A percentile compares a stretch with the other conserved stretches of the same genome.
These are phyloP conservation scores for Campoplex capitator DNA, from an alignment of 2,888 invertebrate genomes.

Conservation along the genomic window DNA sequence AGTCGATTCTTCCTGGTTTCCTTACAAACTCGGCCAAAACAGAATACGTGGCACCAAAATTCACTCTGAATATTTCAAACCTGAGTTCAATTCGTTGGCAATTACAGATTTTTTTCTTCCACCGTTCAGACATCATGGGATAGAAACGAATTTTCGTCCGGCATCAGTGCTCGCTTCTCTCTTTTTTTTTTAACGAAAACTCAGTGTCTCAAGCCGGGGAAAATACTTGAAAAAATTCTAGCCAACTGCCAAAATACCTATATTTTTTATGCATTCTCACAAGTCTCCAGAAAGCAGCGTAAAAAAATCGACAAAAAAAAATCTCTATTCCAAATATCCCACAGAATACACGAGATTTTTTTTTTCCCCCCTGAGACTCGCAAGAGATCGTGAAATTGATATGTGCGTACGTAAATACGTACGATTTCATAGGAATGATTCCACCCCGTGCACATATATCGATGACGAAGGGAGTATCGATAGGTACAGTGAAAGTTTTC, in stretches of 20 bases:
- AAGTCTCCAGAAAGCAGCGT: not conserved
- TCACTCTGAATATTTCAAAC: not conserved
- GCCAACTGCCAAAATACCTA: not conserved
- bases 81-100: not conserved
- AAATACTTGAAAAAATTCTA: not conserved
- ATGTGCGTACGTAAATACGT: conserved; percentile 47
- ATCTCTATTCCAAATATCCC: not conserved
- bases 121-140: not conserved
- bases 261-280: not conserved
- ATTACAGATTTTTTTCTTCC: not conserved
- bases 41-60: not conserved
- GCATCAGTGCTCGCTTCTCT: not conserved
- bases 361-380: conserved; percentile 5
- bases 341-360: not conserved
- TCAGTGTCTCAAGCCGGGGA: not conserved
- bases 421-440: conserved; percentile 41
- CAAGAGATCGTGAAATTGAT: conserved; percentile 47
- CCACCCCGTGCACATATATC: conserved; percentile 20
- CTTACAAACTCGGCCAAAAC: not conserved
- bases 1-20: conserved; percentile 28
- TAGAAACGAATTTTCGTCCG: not conserved
- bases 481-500: conserved; percentile 19
- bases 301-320: conserved; percentile 24
- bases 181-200: not conserved
- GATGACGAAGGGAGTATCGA: conserved; percentile 12